Evolutionary conservation across 2,113 vertebrate genomes (phyloP).

Genomic region (Arizona elegans): DNA sequence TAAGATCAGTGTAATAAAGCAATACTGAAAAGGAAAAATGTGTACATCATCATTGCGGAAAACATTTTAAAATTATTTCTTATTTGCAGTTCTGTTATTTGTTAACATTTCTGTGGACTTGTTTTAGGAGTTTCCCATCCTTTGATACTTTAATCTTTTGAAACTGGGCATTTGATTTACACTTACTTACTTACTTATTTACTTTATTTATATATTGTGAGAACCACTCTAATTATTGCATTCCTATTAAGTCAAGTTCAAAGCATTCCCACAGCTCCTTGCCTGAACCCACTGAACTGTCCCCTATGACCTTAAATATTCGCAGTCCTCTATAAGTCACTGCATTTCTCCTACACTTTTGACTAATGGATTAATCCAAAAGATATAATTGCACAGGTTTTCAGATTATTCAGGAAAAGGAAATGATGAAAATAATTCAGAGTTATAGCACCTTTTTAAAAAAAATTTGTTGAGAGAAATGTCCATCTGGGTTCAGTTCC

Average conservation of each 20-base stretch:
- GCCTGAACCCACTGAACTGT: slow-evolving; percentile 56
- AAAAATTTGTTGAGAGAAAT: too few species aligned
- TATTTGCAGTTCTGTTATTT: slow-evolving; percentile 57
- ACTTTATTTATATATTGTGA: slow-evolving; percentile 10
- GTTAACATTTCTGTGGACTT: slow-evolving; percentile 71
- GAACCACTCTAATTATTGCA: slow-evolving; percentile 60
- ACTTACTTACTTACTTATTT: not conserved
- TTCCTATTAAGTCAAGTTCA: slow-evolving; percentile 72
- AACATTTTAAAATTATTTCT: slow-evolving; percentile 61
- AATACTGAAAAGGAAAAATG: slow-evolving; percentile 67
- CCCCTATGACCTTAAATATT: slow-evolving; percentile 62
- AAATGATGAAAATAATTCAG: not conserved
- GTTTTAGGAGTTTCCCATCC: slow-evolving; percentile 71
- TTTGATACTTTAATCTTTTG: slow-evolving; percentile 79
- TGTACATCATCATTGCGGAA: slow-evolving; percentile 58
- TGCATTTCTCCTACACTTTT: slow-evolving; percentile 35
- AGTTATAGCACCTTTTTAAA: not conserved
- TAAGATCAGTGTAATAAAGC: slow-evolving; percentile 71
- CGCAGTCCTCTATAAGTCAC: slow-evolving; percentile 61
- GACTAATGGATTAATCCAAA: slow-evolving; percentile 41
- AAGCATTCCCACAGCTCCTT: slow-evolving; percentile 61
- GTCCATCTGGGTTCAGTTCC: too few species aligned
- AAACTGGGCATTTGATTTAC: slow-evolving; percentile 74
- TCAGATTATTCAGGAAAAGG: slow-evolving; percentile 27
- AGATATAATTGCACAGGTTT: slow-evolving; percentile 43